Base-by-base conservation (phyloP, 2,113 vertebrate genomes). In the Scophthalmus maximus region DNA sequence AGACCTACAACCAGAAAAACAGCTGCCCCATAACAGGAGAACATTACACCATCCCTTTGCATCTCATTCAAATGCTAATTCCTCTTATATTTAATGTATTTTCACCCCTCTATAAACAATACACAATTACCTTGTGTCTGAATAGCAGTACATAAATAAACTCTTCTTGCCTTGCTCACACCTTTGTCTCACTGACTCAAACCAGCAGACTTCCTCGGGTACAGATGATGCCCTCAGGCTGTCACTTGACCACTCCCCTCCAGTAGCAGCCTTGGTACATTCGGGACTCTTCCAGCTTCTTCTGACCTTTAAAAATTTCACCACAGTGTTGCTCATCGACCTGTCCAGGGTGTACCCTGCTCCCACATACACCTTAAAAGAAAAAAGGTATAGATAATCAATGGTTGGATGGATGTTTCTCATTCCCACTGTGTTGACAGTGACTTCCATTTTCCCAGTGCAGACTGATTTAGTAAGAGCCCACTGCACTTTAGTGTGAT, bases 251-350 rank as follows among this genome's bases (percentile, higher is more conserved):
- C 59, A 55, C 27, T 53, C 10, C 15, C 30, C 38, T 49, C 36
- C 18, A 57, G 29, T 42, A 30, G 15, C 12, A 22, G 36, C 40
- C 46, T 52, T 14, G 52, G 36, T 64, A 73, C 27, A 15, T 6
- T 3, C 3, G 17, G 30, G 38, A 22, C 27, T 30, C 36, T 56
- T 23, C 47, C 65, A 69, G 18, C 40, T 44, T 69, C 49, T 27
- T 29, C 30, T 61, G 63, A 36, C 68, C 63, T 68, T 76, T 42
- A 49, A 51, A 76, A 56, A 38, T n/a, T 32, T 67, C 36, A 17
- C 22, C 47, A 27, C 32, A 46, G 27, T 58, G 55, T 78, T 63
- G 29, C 66, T 73, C 63, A 51, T 55, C 34, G 7, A 38, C 34
- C 34, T 38, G 8, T 34, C 5, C 32, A 34, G 32, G 32, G 32